Conservation (phyloP, 2,888 invertebrate species). For the Desoria tigrina region DNA sequence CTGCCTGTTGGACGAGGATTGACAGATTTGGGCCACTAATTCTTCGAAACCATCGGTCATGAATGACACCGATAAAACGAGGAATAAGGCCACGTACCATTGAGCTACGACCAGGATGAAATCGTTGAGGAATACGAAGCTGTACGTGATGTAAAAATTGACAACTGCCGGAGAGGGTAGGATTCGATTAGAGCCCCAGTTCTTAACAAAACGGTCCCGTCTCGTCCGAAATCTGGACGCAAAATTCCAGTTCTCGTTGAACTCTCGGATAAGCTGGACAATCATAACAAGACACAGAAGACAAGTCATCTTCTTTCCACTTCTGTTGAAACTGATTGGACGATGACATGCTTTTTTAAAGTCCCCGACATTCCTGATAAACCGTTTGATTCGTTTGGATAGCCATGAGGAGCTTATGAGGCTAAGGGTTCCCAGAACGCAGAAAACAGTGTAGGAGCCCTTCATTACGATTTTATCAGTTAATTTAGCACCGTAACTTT, state of each 20-base stretch:
- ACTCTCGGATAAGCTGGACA: background rate
- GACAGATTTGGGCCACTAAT: background rate
- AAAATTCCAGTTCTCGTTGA: no score
- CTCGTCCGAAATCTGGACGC: no score
- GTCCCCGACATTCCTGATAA: background rate
- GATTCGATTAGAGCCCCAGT: background rate
- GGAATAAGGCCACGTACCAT: background rate
- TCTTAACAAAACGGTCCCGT: background rate
- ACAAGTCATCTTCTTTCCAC: no score
- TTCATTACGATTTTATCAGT: background rate
- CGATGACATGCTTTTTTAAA: background rate
- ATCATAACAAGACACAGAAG: background rate
- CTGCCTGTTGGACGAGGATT: background rate
- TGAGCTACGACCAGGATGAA: background rate
- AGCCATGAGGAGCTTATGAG: background rate
- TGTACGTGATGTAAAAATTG: background rate
- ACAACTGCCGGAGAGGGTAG: background rate
- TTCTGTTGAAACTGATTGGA: background rate
- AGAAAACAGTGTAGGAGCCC: background rate
- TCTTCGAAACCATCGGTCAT: background rate
- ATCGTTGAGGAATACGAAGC: background rate
- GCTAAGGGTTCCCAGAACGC: background rate
- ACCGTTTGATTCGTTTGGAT: background rate
- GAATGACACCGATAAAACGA: background rate
- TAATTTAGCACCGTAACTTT: no score